Conservation (phyloP, 2,797 vertebrate genomes). For the Anguilla marmorata region DNA sequence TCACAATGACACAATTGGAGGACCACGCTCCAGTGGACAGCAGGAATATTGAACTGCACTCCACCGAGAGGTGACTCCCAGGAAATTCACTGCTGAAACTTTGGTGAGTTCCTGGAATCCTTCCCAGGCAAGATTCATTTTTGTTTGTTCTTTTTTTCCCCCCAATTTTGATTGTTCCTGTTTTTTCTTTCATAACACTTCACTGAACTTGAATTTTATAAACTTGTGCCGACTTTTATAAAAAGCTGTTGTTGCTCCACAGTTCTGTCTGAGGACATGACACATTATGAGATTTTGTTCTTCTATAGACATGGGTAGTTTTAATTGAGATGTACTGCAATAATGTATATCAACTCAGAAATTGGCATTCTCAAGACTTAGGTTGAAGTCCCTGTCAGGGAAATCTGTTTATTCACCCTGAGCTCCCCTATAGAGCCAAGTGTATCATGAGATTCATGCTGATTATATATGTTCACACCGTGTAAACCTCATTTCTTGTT, state of each 20-base stretch:
- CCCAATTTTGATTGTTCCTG: not conserved
- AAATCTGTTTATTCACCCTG: not conserved
- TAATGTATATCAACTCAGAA: not conserved
- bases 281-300: not conserved
- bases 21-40: not conserved
- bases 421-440: not conserved
- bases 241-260: not conserved
- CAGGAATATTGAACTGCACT: conserved; percentile 6
- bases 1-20: conserved; percentile 30
- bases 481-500: not conserved
- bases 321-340: not conserved
- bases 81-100: conserved; percentile 12
- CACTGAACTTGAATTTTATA: not conserved
- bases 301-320: not conserved
- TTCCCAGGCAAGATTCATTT: not conserved
- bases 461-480: not conserved
- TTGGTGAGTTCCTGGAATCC: conserved; percentile 32
- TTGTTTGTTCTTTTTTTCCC: not conserved
- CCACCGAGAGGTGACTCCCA: conserved; percentile 38
- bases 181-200: not conserved
- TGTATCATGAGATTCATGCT: not conserved
- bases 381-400: not conserved
- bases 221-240: not conserved
- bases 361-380: not conserved
- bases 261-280: not conserved